Percentiles rank a stretch among this genome's conserved stretches.
phyloP scores from a whole-genome alignment of 2,888 invertebrate species.

The Mesorhabditis spiculigera region DNA sequence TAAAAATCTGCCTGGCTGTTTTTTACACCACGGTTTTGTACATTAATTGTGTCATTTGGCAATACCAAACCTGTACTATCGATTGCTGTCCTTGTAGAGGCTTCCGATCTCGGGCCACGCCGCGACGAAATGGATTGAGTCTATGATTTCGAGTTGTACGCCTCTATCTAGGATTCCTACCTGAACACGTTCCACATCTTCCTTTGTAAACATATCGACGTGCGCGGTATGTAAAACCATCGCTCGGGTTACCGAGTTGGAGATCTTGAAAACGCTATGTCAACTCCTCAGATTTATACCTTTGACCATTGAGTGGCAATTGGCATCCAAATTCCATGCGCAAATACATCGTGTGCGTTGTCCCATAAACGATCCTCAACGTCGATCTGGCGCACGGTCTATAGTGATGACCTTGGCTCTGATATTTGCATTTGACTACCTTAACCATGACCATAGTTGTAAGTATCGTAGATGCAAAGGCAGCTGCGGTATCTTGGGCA shows the following conservation, averaged over 20 bases:
- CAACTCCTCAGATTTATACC: conserved; percentile 12
- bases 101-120: background rate
- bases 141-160: background rate
- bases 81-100: no score
- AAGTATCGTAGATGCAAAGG: conserved; percentile 47
- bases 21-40: no score
- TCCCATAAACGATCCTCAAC: conserved; percentile 54
- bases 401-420: conserved; percentile 22
- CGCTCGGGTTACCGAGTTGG: conserved; percentile 79
- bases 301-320: conserved; percentile 38
- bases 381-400: conserved; percentile 44
- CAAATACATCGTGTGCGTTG: conserved; percentile 42
- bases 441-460: conserved; percentile 33
- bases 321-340: conserved; percentile 36
- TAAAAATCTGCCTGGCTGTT: no score
- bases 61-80: no score
- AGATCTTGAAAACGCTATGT: conserved; percentile 16
- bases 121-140: background rate
- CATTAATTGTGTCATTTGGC: no score
- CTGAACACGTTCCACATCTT: conserved; percentile 27
- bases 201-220: conserved; percentile 70
- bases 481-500: conserved; percentile 45
- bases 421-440: conserved; percentile 11
- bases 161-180: conserved; percentile 9
- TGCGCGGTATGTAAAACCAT: conserved; percentile 90